A percentile compares a stretch with the other conserved stretches of the same genome.
These are phyloP conservation scores for Aix galericulata DNA, from an alignment of 2,113 vertebrate genomes.

Conservation along the genomic window DNA sequence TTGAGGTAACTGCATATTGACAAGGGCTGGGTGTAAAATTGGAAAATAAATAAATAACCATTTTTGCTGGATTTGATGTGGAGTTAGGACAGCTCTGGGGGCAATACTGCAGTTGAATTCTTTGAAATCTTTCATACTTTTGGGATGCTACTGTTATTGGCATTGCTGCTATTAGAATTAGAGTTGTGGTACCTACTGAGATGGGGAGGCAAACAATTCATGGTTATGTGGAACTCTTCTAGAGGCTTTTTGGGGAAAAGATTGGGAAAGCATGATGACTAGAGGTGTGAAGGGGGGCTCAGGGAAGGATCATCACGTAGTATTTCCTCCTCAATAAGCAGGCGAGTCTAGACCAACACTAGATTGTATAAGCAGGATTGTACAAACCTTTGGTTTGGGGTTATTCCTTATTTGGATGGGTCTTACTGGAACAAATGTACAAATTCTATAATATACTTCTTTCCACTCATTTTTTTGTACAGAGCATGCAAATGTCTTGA, in stretches of 20 bases:
- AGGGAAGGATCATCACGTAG: neutral
- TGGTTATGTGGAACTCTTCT: neutral
- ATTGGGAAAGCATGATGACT: accelerated
- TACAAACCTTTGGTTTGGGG: neutral
- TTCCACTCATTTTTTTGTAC: neutral
- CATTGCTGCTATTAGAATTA: accelerated
- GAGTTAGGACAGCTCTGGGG: neutral
- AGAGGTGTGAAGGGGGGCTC: neutral
- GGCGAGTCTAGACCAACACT: neutral
- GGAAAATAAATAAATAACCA: neutral
- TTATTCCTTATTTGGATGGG: neutral
- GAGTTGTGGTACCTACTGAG: neutral
- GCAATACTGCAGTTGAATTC: no score
- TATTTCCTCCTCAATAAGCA: neutral
- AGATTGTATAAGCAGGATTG: neutral
- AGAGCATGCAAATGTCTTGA: neutral
- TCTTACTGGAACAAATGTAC: neutral
- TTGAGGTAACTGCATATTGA: neutral
- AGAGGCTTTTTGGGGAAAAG: neutral
- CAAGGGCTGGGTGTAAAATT: neutral
- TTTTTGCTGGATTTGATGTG: neutral
- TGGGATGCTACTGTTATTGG: neutral
- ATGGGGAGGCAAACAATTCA: neutral
- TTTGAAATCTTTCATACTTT: neutral
- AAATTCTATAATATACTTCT: neutral